phyloP scores from a whole-genome alignment of 2,113 vertebrate species.

The Gallinago jamesoni region DNA sequence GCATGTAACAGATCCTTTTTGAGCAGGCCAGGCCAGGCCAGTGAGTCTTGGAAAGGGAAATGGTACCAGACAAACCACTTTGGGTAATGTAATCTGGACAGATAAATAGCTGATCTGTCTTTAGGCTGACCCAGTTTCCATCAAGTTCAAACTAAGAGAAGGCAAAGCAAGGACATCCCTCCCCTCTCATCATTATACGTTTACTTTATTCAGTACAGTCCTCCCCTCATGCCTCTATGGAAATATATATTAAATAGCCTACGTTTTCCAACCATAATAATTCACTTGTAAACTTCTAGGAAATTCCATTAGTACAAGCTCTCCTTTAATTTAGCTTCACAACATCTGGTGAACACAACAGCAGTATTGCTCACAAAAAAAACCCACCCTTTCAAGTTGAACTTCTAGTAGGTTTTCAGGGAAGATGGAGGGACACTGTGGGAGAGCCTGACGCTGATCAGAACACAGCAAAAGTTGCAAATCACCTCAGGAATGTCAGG shows the following conservation, averaged over 20 bases:
- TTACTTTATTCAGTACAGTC: constrained; percentile 9
- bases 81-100: background rate
- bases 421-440: background rate
- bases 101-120: background rate
- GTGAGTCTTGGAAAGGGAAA: background rate
- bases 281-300: constrained; percentile 22
- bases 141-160: background rate
- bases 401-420: background rate
- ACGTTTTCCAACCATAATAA: constrained; percentile 18
- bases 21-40: background rate
- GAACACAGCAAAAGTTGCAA: background rate
- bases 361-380: background rate
- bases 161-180: constrained; percentile 28
- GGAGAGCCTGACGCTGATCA: background rate
- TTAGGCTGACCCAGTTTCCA: background rate
- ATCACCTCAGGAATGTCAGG: background rate
- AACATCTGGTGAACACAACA: constrained; percentile 56
- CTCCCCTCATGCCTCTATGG: background rate
- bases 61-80: background rate
- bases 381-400: background rate
- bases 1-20: background rate
- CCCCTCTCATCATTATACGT: background rate
- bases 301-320: constrained; percentile 49
- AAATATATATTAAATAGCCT: constrained; percentile 43
- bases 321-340: constrained; percentile 36